phyloP scores from a whole-genome alignment of 2,113 vertebrate genomes.

The Taxidea taxus region DNA sequence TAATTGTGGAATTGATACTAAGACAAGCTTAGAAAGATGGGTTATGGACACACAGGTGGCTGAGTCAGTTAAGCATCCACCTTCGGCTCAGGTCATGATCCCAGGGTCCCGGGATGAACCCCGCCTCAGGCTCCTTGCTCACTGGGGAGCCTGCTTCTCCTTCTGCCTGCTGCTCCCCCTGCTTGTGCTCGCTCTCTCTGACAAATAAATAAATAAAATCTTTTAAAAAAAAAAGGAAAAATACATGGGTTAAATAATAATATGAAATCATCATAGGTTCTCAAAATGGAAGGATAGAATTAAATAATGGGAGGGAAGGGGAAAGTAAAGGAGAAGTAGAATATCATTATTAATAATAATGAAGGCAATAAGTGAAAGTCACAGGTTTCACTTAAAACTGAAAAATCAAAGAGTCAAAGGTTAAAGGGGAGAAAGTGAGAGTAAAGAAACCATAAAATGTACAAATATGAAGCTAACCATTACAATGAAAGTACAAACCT shows the following conservation, averaged over 20 bases:
- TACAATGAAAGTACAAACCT: not conserved
- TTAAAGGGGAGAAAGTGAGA: not conserved
- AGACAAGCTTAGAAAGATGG: not conserved
- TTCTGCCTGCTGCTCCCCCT: not conserved
- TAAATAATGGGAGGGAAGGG: not conserved
- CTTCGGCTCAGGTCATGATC: not conserved
- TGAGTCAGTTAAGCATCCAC: not conserved
- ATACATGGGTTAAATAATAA: not conserved
- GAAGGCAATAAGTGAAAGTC: not conserved
- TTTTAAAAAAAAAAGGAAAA: not conserved
- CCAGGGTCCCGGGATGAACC: not conserved
- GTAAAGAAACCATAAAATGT: not conserved
- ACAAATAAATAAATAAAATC: not conserved
- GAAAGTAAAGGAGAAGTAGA: not conserved
- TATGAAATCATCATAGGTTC: not conserved
- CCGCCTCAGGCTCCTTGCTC: not conserved
- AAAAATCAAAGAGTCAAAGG: not conserved
- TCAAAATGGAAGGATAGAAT: not conserved
- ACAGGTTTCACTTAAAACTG: not conserved
- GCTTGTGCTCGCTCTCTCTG: not conserved
- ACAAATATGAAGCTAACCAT: not conserved
- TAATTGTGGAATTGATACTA: not conserved
- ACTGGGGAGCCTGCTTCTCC: not conserved
- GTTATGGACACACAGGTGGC: not conserved
- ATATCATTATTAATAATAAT: not conserved